phyloP scores from a whole-genome alignment of 2,797 vertebrate species.

The Enteromius afrohamiltoni region DNA sequence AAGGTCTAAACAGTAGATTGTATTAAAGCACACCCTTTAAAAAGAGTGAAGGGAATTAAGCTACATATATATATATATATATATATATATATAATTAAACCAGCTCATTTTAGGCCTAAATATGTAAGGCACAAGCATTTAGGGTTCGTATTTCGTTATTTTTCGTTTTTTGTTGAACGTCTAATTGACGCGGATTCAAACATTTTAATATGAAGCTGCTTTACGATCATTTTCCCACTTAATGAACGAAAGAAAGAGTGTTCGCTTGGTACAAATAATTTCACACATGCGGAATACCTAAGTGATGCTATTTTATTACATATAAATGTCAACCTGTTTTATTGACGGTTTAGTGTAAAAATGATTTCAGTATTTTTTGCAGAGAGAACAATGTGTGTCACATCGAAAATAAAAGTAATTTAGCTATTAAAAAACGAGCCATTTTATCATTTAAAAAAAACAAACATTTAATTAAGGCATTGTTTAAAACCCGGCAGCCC shows the following conservation, averaged over 20 bases:
- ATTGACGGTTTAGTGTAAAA: not conserved
- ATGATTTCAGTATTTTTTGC: not conserved
- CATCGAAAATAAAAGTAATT: slow-evolving; percentile 32
- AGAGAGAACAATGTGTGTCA: not conserved
- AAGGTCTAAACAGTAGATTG: slow-evolving; percentile 48
- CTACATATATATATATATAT: no score
- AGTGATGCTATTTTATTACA: not conserved
- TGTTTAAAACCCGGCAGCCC: no score
- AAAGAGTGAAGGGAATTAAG: slow-evolving; percentile 6
- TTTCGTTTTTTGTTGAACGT: slow-evolving; percentile 2
- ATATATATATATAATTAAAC: no score
- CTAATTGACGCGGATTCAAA: not conserved
- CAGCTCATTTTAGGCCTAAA: not conserved
- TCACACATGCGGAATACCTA: not conserved
- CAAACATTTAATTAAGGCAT: not conserved
- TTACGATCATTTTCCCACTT: not conserved
- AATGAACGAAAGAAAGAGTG: not conserved
- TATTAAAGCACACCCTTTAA: slow-evolving; percentile 55
- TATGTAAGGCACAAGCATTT: not conserved
- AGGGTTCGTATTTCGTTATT: not conserved
- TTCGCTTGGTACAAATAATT: not conserved
- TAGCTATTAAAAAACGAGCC: not conserved
- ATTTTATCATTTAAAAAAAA: not conserved
- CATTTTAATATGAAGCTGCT: not conserved
- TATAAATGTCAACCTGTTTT: not conserved